Conservation (phyloP, 2,113 vertebrate genomes). For the Cepphus grylle region DNA sequence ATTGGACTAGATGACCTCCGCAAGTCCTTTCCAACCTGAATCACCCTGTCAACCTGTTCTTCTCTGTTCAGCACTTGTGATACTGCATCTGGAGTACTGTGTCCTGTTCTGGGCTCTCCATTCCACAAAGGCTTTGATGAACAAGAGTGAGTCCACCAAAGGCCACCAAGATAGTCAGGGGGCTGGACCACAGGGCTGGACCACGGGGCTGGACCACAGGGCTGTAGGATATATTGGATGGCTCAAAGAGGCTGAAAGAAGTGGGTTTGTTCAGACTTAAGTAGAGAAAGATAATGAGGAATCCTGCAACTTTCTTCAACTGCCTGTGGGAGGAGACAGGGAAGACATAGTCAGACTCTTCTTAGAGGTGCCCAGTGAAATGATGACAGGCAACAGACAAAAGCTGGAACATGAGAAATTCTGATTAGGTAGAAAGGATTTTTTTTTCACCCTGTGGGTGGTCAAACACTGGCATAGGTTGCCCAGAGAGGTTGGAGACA, state of each 20-base stretch:
- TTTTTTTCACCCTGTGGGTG: not conserved
- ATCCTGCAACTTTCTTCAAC: not conserved
- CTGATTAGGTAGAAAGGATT: not conserved
- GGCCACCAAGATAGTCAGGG: not conserved
- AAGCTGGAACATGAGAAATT: not conserved
- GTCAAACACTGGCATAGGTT: not conserved
- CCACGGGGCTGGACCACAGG: not conserved
- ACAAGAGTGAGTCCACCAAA: not conserved
- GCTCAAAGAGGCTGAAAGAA: not conserved
- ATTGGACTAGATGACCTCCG: not conserved
- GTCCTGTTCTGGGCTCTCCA: not conserved
- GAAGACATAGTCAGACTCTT: not conserved
- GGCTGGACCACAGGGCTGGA: too few species aligned
- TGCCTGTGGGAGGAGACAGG: not conserved
- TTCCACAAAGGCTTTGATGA: not conserved
- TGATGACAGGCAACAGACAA: not conserved
- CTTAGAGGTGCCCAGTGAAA: not conserved
- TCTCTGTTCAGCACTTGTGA: not conserved
- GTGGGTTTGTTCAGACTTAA: not conserved
- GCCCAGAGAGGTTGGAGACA: not conserved
- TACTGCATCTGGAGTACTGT: accelerated
- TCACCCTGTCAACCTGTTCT: not conserved
- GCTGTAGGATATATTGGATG: not conserved
- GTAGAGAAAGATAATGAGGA: not conserved
- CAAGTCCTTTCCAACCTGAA: not conserved